Percentiles rank a stretch among this genome's conserved stretches.
phyloP scores from a whole-genome alignment of 2,113 vertebrate species.

The Meriones unguiculatus region DNA sequence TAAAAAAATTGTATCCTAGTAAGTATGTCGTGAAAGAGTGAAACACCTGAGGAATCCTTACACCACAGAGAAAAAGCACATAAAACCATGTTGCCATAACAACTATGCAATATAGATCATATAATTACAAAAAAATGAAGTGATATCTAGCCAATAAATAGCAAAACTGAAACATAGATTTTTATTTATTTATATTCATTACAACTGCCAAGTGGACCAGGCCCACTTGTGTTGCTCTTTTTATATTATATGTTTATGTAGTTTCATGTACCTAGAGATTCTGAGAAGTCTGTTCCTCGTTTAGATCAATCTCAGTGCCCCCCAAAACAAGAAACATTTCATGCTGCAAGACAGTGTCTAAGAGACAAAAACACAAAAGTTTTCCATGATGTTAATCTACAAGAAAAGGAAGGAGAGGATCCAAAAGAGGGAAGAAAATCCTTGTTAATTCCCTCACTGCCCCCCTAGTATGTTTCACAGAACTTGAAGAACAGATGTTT shows the following conservation, averaged over 20 bases:
- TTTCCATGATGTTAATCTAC: neutral
- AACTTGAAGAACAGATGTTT: neutral
- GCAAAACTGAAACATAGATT: neutral
- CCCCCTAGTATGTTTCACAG: neutral
- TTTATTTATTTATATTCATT: neutral
- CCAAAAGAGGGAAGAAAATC: neutral
- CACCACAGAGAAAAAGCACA: neutral
- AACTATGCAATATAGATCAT: neutral
- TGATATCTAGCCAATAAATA: neutral
- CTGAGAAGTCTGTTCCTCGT: neutral
- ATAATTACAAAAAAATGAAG: neutral
- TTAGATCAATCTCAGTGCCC: neutral
- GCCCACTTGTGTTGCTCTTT: neutral
- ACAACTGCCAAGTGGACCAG: neutral
- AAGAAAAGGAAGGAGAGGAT: neutral
- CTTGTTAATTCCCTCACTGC: neutral
- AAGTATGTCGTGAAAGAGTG: neutral
- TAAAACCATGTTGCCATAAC: neutral
- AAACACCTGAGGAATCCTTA: neutral
- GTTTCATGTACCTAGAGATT: neutral
- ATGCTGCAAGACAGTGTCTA: neutral
- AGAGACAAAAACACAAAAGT: neutral
- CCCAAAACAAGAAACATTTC: neutral
- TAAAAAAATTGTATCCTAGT: neutral
- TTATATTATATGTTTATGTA: neutral